Evolutionary conservation across 2,113 vertebrate genomes (phyloP).

Genomic region (Aspidoscelis tigris): DNA sequence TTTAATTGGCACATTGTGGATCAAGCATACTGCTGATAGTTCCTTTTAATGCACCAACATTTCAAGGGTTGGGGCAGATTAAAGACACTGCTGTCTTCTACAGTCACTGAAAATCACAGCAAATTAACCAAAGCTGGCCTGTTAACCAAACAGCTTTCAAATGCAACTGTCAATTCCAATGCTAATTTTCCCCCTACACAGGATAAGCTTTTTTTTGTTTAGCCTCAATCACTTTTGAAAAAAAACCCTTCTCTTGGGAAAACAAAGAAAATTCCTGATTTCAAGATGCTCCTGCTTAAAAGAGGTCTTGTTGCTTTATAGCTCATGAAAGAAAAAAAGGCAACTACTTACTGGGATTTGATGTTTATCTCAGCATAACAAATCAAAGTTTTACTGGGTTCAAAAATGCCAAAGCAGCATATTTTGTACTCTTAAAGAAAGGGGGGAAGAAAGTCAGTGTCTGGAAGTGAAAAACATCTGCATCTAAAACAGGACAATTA

Average conservation of each 20-base stretch:
- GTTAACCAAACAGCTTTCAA: slow-evolving; percentile 33
- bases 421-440: slow-evolving; percentile 64
- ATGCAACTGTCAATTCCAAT: background rate
- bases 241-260: slow-evolving; percentile 38
- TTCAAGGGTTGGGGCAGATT: slow-evolving; percentile 28
- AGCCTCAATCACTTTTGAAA: slow-evolving; percentile 38
- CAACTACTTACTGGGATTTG: slow-evolving; percentile 59
- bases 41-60: slow-evolving; percentile 19
- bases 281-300: slow-evolving; percentile 24
- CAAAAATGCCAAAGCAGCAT: slow-evolving; percentile 80
- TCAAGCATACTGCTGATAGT: slow-evolving; percentile 23
- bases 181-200: slow-evolving; percentile 49
- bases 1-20: slow-evolving; percentile 25
- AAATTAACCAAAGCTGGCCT: slow-evolving; percentile 18
- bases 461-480: slow-evolving; percentile 82
- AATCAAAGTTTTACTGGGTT: slow-evolving; percentile 74
- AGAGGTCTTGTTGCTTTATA: slow-evolving; percentile 56
- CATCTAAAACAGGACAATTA: slow-evolving; percentile 81
- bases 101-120: slow-evolving; percentile 21
- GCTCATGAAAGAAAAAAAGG: slow-evolving; percentile 41
- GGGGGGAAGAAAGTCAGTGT: slow-evolving; percentile 49
- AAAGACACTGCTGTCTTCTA: slow-evolving; percentile 27
- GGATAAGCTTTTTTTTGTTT: slow-evolving; percentile 38
- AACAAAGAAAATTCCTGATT: slow-evolving; percentile 63
- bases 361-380: slow-evolving; percentile 65